Conservation (phyloP, 2,797 vertebrate genomes). For the Channallabes apus region DNA sequence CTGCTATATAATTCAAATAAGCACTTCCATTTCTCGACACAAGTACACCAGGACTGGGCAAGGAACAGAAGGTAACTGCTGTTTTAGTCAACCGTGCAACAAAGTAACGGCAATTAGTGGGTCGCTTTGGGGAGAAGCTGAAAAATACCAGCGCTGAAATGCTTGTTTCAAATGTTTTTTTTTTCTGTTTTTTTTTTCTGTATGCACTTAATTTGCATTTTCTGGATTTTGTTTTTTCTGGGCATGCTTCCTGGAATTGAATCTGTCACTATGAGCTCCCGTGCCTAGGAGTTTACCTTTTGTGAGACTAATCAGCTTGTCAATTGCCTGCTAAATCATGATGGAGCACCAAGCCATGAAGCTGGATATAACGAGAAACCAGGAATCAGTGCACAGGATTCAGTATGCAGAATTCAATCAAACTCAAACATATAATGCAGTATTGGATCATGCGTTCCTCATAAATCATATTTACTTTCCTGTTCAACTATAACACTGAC, state of each 20-base stretch:
- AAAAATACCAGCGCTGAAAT: conserved; percentile 52
- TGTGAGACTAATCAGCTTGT: conserved; percentile 63
- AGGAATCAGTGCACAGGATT: conserved; percentile 22
- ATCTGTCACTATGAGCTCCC: conserved; percentile 55
- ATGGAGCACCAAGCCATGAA: conserved; percentile 59
- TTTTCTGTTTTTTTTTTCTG: neutral
- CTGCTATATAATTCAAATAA: conserved; percentile 34
- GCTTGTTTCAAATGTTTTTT: conserved; percentile 29
- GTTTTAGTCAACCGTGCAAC: conserved; percentile 37
- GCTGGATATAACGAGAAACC: conserved; percentile 42
- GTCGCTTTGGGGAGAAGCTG: conserved; percentile 39
- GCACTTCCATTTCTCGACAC: conserved; percentile 20
- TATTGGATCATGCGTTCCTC: neutral
- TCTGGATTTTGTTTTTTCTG: conserved; percentile 14
- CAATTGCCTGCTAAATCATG: conserved; percentile 59
- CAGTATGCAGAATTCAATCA: conserved; percentile 29
- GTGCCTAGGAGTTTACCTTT: conserved; percentile 52
- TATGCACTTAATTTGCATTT: conserved; percentile 51
- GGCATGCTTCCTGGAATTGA: conserved; percentile 51
- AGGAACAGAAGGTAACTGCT: conserved; percentile 24
- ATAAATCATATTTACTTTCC: conserved; percentile 9
- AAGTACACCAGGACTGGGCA: neutral
- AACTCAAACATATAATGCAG: conserved; percentile 28
- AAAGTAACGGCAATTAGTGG: conserved; percentile 61
- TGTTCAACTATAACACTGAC: neutral